Conservation (phyloP, 2,113 vertebrate species). For the Halcyon malimbica region DNA sequence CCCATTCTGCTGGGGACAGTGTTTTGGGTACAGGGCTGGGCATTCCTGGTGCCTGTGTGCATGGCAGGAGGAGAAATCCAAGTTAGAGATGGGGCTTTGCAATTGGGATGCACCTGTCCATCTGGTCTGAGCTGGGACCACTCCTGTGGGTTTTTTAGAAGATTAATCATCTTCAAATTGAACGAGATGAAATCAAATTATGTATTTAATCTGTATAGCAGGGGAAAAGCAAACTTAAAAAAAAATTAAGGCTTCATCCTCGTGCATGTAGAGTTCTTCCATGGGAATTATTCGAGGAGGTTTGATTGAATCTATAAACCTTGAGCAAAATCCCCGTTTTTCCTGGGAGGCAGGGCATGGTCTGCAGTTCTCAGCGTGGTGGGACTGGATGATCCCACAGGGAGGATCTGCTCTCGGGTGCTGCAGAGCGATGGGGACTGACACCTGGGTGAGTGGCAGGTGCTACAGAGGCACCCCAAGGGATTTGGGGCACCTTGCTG, state of each 20-base stretch:
- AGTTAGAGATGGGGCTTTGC: neutral
- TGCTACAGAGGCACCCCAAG: neutral
- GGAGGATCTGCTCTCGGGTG: neutral
- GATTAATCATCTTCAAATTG: conserved; percentile 15
- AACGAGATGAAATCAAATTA: conserved; percentile 42
- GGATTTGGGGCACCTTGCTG: neutral
- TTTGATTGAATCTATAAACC: conserved; percentile 68
- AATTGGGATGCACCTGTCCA: neutral
- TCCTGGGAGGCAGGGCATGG: neutral
- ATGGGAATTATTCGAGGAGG: conserved; percentile 35
- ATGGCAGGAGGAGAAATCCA: neutral
- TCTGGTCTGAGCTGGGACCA: neutral
- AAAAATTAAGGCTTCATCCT: conserved; percentile 58
- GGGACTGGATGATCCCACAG: neutral
- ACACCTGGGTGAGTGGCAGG: neutral
- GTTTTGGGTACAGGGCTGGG: neutral
- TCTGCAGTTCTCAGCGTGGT: neutral
- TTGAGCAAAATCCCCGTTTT: conserved; percentile 29
- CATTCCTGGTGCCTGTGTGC: neutral
- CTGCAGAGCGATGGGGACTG: neutral
- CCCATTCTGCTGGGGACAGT: neutral
- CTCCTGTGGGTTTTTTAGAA: neutral
- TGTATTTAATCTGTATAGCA: conserved; percentile 37
- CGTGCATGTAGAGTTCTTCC: conserved; percentile 15
- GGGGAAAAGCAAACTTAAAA: conserved; percentile 51